A percentile compares a stretch with the other conserved stretches of the same genome.
Evolutionary conservation across 1,140 invertebrate genomes (phyloP).

Genomic region (Calosoma granatense): DNA sequence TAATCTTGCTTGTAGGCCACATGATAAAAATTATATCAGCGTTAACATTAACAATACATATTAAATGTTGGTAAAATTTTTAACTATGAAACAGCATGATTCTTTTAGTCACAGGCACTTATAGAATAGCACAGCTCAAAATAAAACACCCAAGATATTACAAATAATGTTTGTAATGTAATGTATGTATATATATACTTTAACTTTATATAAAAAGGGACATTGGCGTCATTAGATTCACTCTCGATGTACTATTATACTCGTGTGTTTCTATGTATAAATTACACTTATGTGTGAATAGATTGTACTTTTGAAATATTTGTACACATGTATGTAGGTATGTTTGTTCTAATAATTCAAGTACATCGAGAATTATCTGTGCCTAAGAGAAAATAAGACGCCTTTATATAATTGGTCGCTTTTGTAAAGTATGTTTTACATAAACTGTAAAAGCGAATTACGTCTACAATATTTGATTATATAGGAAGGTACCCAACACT

Average conservation of each 20-base stretch:
- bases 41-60: neutral
- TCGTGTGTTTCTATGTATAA: too few species aligned
- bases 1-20: neutral
- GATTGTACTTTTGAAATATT: too few species aligned
- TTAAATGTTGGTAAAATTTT: neutral
- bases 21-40: neutral
- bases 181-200: neutral
- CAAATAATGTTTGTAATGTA: too few species aligned
- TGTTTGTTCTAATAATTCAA: too few species aligned
- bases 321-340: too few species aligned
- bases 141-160: neutral
- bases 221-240: neutral
- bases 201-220: neutral
- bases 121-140: conserved; percentile 7
- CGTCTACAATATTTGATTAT: too few species aligned
- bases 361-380: too few species aligned
- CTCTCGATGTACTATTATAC: neutral
- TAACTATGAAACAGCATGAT: neutral
- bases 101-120: conserved; percentile 2
- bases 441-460: too few species aligned
- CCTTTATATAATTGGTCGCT: too few species aligned
- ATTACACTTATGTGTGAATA: too few species aligned
- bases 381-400: too few species aligned
- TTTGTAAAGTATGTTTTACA: too few species aligned
- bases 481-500: conserved; percentile 8